Evolutionary conservation across 2,797 vertebrate species (phyloP).

Genomic region (Ciconia nigra): DNA sequence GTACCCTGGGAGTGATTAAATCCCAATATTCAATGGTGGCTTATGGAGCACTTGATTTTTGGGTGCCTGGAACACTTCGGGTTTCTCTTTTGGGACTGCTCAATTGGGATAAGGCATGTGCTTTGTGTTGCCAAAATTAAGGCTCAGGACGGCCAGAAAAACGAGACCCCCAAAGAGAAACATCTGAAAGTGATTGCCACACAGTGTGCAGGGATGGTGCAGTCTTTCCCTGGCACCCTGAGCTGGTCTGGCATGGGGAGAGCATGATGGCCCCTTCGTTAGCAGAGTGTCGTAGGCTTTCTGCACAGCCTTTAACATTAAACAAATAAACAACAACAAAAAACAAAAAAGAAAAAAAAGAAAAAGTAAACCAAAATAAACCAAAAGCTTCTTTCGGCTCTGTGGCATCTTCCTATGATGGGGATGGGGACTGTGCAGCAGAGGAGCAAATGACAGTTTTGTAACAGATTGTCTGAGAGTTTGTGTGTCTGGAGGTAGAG

Average conservation of each 20-base stretch:
- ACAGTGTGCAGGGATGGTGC: fast-evolving
- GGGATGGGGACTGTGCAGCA: neutral
- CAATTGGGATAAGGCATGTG: neutral
- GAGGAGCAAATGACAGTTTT: neutral
- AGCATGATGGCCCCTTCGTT: fast-evolving
- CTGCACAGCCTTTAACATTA: neutral
- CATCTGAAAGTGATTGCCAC: neutral
- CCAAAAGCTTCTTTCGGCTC: neutral
- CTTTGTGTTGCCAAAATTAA: neutral
- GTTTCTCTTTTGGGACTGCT: neutral
- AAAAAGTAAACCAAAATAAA: neutral
- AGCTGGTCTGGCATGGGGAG: neutral
- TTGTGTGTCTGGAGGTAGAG: neutral
- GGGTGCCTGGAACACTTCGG: neutral
- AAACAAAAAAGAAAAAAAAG: no score
- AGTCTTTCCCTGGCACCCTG: neutral
- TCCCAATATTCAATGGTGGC: neutral
- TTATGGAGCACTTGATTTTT: neutral
- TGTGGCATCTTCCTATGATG: neutral
- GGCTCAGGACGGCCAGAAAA: neutral
- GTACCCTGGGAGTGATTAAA: neutral
- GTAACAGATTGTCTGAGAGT: neutral
- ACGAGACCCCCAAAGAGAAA: neutral
- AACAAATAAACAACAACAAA: neutral
- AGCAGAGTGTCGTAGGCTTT: neutral